Evolutionary conservation across 1,140 invertebrate genomes (phyloP).

Genomic region (Leptinotarsa lineolata): DNA sequence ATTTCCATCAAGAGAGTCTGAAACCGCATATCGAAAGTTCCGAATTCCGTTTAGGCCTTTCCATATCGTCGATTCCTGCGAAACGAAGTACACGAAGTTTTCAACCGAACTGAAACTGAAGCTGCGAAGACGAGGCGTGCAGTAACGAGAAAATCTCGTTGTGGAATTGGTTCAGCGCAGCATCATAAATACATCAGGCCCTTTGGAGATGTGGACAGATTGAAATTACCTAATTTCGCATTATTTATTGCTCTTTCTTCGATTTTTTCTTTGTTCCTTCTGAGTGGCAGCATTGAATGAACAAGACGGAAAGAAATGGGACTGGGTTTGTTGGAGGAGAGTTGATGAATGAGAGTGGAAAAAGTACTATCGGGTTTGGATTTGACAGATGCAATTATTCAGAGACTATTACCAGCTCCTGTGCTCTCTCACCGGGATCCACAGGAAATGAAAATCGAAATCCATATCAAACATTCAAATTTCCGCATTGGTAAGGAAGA

Average conservation of each 20-base stretch:
- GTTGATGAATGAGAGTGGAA: background rate
- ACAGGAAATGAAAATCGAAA: background rate
- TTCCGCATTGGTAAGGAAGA: background rate
- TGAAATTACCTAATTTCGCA: slow-evolving; percentile 17
- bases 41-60: background rate
- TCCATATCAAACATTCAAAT: background rate
- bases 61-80: background rate
- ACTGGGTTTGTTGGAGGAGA: background rate
- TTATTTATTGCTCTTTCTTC: slow-evolving; percentile 14
- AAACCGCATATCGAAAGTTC: background rate
- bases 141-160: slow-evolving; percentile 21
- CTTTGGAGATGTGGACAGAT: slow-evolving; percentile 25
- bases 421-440: too few relatives aligned
- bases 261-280: slow-evolving; percentile 1
- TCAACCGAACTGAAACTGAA: background rate
- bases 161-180: slow-evolving; percentile 22
- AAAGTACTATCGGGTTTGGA: background rate
- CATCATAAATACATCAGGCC: slow-evolving; percentile 27
- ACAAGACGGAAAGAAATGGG: background rate
- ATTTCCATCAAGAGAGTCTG: background rate
- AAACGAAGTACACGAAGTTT: slow-evolving; percentile 15
- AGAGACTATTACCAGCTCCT: background rate
- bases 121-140: slow-evolving; percentile 16
- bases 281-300: background rate
- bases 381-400: background rate